Evolutionary conservation across 37 sponge, comb jelly and placozoan genomes (phyloP).

Genomic region (Spongilla lacustris): DNA sequence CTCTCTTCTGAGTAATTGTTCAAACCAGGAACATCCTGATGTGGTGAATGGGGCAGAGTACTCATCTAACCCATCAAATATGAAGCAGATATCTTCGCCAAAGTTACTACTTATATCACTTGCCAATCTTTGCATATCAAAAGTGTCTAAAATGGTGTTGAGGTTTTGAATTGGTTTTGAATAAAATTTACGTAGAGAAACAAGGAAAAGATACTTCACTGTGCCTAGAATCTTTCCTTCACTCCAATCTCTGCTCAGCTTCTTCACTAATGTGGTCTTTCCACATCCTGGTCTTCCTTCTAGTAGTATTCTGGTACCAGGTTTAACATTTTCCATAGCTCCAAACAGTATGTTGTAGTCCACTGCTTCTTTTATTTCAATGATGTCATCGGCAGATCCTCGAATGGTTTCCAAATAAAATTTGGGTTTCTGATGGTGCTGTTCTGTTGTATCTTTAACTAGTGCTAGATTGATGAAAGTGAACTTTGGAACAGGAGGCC

Average conservation of each 20-base stretch:
- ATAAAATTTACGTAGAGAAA: background rate
- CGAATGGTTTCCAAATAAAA: no score
- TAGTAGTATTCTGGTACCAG: slow-evolving; percentile 1
- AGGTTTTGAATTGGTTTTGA: background rate
- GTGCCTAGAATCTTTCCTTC: background rate
- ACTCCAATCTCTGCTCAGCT: slow-evolving; percentile 18
- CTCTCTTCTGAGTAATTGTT: background rate
- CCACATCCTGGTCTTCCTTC: slow-evolving; percentile 37
- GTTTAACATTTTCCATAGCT: no score
- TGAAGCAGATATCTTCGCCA: slow-evolving; percentile 14
- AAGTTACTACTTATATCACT: background rate
- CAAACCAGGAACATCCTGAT: background rate
- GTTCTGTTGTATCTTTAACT: no score
- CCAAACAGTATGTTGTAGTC: no score
- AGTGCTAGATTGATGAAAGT: no score
- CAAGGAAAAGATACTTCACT: background rate
- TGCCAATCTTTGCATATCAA: background rate
- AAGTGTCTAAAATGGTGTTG: background rate
- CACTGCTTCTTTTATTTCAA: no score
- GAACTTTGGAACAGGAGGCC: no score
- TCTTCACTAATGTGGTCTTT: slow-evolving; percentile 34
- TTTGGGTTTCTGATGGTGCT: no score
- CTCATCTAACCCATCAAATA: slow-evolving; percentile 40
- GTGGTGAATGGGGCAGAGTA: background rate
- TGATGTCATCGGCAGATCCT: no score